Base-by-base conservation (phyloP, 1,140 invertebrate species). In the Phymastichus coffea region DNA sequence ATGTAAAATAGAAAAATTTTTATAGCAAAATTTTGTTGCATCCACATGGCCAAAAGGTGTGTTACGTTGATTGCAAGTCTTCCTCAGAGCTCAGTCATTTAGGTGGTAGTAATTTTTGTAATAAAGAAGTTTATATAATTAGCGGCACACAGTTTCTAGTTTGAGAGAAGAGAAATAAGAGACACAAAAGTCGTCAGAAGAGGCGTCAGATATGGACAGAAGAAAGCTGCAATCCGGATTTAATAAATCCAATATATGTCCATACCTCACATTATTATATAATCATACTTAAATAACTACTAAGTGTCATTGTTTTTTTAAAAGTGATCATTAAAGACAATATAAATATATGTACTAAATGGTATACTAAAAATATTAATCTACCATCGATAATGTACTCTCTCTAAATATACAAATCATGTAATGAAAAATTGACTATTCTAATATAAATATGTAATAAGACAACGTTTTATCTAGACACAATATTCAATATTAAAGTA, bases 61-160 rank as follows among this genome's bases (percentile, higher is more conserved):
- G n/a, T 53, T n/a, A 46, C 23, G 20, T 15, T 58, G 28, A 49
- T 17, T 43, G 33, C n/a, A n/a, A n/a, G n/a, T n/a, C n/a, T n/a
- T n/a, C n/a, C n/a, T 6, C 37, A 23, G 38, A 51, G 41, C 37
- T 52, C 28, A 9, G 40, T n/a, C 40, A 23, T 41, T 52, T 52
- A 15, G 22, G 8, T 48, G 44, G 22, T 41, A 46, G 48, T 59
- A 59, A 59, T 59, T 59, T n/a, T 53, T 51, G 35, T 37, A 63
- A 63, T 62, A 40, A 63, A 63, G 28, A 61, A 64, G 61, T 54
- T n/a, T 61, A 41, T 61, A 40, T 41, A 33, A 52, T 47, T 53
- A 60, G 49, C 43, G 26, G 38, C 46, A 10, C 35, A 37, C 35
- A 57, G 38, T 30, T 54, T 41, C 37, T 26, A 28, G 48, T 35